phyloP scores from a whole-genome alignment of 2,113 vertebrate genomes.

The Leptobrachium ailaonicum region DNA sequence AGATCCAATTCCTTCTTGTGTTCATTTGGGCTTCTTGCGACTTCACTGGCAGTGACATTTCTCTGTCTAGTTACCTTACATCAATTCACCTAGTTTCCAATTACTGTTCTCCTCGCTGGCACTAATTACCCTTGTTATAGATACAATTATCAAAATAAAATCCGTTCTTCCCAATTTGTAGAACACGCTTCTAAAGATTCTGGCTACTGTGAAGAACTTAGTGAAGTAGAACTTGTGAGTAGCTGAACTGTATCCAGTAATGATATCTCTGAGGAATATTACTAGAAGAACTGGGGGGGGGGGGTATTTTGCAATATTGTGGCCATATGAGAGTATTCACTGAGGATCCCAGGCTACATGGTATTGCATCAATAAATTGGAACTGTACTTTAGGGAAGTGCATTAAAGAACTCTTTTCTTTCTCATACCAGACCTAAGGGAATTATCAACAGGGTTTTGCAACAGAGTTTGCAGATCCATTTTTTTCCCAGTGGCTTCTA shows the following conservation, averaged over 20 bases:
- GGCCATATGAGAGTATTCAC: conserved; percentile 44
- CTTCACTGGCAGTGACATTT: not conserved
- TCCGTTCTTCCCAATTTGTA: conserved; percentile 19
- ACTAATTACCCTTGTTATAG: conserved; percentile 30
- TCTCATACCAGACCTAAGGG: conserved; percentile 8
- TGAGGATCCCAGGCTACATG: not conserved
- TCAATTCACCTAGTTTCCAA: conserved; percentile 7
- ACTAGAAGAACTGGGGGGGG: conserved; percentile 14
- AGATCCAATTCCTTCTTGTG: not conserved
- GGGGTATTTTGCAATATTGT: conserved; percentile 9
- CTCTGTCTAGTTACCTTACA: not conserved
- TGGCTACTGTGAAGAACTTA: conserved; percentile 26
- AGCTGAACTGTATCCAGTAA: conserved; percentile 38
- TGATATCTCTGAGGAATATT: conserved; percentile 41
- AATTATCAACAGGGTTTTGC: conserved; percentile 31
- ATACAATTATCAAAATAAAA: conserved; percentile 38
- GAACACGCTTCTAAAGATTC: conserved; percentile 21
- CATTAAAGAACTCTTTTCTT: conserved; percentile 20
- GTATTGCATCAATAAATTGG: conserved; percentile 34
- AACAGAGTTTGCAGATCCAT: not conserved
- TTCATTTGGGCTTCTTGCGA: not conserved
- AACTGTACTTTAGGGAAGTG: conserved; percentile 30
- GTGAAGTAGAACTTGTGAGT: conserved; percentile 20
- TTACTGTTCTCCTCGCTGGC: conserved; percentile 13
- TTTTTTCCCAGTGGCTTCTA: not conserved